These are phyloP conservation scores for Taurulus bubalis DNA, from an alignment of 2,113 vertebrate genomes.

Conservation along the genomic window DNA sequence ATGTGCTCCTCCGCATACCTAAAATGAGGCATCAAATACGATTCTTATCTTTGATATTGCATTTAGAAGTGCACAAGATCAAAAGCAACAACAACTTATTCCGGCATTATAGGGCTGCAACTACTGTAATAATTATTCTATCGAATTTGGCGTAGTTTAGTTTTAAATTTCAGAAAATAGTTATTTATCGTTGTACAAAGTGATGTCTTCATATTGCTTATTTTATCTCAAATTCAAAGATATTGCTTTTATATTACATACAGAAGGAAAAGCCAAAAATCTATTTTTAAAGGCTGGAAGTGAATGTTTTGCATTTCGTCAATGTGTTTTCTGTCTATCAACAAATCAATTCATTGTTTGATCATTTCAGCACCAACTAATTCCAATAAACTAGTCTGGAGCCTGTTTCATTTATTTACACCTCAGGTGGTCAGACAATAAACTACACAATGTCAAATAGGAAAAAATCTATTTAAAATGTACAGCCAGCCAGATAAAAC, in stretches of 20 bases:
- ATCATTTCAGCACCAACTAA: too few relatives aligned
- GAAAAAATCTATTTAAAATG: too few relatives aligned
- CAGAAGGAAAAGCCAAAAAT: background rate
- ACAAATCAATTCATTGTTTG: too few relatives aligned
- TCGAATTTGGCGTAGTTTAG: background rate
- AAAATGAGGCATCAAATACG: constrained; percentile 26
- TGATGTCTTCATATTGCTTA: background rate
- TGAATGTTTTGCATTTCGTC: too few relatives aligned
- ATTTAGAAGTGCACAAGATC: background rate
- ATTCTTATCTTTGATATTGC: background rate
- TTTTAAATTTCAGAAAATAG: background rate
- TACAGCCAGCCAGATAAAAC: background rate
- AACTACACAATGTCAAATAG: too few relatives aligned
- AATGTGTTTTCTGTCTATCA: too few relatives aligned
- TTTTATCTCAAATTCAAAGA: background rate
- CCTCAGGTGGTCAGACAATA: too few relatives aligned
- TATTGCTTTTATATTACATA: background rate
- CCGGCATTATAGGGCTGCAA: background rate
- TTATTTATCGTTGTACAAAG: background rate
- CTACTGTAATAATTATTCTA: background rate
- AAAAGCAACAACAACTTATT: background rate
- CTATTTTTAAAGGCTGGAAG: too few relatives aligned
- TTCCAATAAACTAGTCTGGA: too few relatives aligned
- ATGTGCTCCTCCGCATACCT: constrained; percentile 88
- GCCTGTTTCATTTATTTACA: too few relatives aligned